phyloP scores from a whole-genome alignment of 2,888 invertebrate species.

The Mycogona germanica region DNA sequence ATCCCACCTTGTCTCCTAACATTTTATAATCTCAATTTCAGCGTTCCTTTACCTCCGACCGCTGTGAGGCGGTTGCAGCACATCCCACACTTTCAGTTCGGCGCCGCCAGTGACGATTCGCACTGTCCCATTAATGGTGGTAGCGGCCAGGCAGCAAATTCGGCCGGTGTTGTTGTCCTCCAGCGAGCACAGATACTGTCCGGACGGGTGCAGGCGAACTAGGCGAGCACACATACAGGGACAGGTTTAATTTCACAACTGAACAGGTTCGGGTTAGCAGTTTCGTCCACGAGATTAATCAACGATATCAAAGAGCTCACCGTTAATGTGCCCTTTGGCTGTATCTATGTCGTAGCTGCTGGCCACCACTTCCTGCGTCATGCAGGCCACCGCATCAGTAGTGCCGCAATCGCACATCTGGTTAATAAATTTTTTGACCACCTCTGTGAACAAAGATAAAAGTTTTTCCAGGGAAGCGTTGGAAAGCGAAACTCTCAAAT shows the following conservation, averaged over 20 bases:
- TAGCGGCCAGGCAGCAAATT: constrained; percentile 13
- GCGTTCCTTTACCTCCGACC: constrained; percentile 1
- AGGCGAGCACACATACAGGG: neutral
- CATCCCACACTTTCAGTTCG: constrained; percentile 18
- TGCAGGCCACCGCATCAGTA: constrained; percentile 17
- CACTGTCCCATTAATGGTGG: constrained; percentile 2
- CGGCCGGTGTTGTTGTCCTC: constrained; percentile 16
- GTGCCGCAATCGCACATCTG: constrained; percentile 16
- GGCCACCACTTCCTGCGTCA: constrained; percentile 15
- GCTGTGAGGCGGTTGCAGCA: constrained; percentile 5
- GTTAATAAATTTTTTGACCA: constrained; percentile 17
- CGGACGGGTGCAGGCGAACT: constrained; percentile 8
- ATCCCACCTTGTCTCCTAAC: too few relatives aligned
- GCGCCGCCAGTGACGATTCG: constrained; percentile 17
- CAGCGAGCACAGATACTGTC: constrained; percentile 10
- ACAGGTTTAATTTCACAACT: neutral
- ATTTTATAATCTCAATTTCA: too few relatives aligned
- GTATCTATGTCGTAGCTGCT: constrained; percentile 19
- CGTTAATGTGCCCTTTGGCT: constrained; percentile 18
- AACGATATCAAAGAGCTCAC: too few relatives aligned
- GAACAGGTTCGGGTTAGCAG: neutral
- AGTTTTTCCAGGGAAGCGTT: too few relatives aligned
- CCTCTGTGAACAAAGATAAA: constrained; percentile 1
- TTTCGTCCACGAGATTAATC: neutral
- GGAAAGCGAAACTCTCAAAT: too few relatives aligned